Evolutionary conservation across 2,888 invertebrate species (phyloP).

Genomic region (Hypomecis atomaria): DNA sequence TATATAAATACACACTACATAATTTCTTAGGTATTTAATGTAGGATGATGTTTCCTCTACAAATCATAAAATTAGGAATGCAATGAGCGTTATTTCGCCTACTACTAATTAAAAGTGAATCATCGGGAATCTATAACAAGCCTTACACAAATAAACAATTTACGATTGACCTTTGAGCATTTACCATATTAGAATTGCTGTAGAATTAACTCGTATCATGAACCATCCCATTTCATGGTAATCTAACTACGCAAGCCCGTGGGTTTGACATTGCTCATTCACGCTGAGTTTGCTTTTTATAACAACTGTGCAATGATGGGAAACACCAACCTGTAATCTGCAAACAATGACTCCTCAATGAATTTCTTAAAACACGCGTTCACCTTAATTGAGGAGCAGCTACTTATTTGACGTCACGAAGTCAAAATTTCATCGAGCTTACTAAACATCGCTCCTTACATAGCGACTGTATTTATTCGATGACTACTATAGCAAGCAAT

Average conservation of each 20-base stretch:
- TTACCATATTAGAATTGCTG: slow-evolving; percentile 7
- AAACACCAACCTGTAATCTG: slow-evolving; percentile 52
- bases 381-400: slow-evolving; percentile 54
- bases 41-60: too few relatives aligned
- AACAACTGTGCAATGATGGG: slow-evolving; percentile 42
- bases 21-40: too few relatives aligned
- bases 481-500: slow-evolving; percentile 31
- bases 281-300: slow-evolving; percentile 27
- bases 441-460: slow-evolving; percentile 6
- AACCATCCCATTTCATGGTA: slow-evolving; percentile 39
- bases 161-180: slow-evolving; percentile 1
- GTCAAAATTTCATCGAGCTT: neutral
- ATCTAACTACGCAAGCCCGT: slow-evolving; percentile 31
- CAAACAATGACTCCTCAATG: slow-evolving; percentile 43
- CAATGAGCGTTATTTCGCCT: too few relatives aligned
- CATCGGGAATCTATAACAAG: slow-evolving; percentile 4
- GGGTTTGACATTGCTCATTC: slow-evolving; percentile 15
- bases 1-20: too few relatives aligned
- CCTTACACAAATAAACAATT: slow-evolving; percentile 1
- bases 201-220: slow-evolving; percentile 14
- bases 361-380: slow-evolving; percentile 39
- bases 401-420: slow-evolving; percentile 55
- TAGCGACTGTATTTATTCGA: neutral
- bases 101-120: slow-evolving; percentile 14
- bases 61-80: too few relatives aligned